phyloP scores from a whole-genome alignment of 2,888 invertebrate species.

The Catocala sponsa region DNA sequence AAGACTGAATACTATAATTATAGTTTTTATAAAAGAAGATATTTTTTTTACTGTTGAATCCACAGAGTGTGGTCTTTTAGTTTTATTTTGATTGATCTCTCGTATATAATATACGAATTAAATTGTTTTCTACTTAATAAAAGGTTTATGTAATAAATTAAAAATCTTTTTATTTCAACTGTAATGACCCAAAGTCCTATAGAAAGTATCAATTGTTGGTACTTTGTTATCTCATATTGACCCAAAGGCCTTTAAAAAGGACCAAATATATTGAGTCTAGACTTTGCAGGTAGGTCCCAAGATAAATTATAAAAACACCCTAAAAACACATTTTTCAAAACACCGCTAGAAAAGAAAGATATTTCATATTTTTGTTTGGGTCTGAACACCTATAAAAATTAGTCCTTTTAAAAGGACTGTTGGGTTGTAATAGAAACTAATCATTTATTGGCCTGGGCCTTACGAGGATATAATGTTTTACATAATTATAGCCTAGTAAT shows the following conservation, averaged over 20 bases:
- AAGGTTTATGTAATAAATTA: neutral
- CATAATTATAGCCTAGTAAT: too few relatives aligned
- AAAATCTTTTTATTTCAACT: neutral
- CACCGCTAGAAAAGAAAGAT: too few relatives aligned
- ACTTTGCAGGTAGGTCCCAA: too few relatives aligned
- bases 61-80: slow-evolving; percentile 3
- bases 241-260: too few relatives aligned
- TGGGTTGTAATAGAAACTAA: neutral
- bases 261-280: too few relatives aligned
- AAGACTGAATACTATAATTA: slow-evolving; percentile 1
- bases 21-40: too few relatives aligned
- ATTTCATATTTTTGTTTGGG: slow-evolving; percentile 3
- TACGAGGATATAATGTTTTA: neutral
- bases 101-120: neutral
- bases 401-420: slow-evolving; percentile 3
- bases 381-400: neutral
- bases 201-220: slow-evolving; percentile 4
- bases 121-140: slow-evolving; percentile 3
- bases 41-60: neutral
- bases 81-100: slow-evolving; percentile 3
- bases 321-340: too few relatives aligned
- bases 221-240: slow-evolving; percentile 2
- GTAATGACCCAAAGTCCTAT: slow-evolving; percentile 1
- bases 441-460: slow-evolving; percentile 5
- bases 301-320: too few relatives aligned